phyloP scores from a whole-genome alignment of 2,797 vertebrate genomes.

The Iguana delicatissima region DNA sequence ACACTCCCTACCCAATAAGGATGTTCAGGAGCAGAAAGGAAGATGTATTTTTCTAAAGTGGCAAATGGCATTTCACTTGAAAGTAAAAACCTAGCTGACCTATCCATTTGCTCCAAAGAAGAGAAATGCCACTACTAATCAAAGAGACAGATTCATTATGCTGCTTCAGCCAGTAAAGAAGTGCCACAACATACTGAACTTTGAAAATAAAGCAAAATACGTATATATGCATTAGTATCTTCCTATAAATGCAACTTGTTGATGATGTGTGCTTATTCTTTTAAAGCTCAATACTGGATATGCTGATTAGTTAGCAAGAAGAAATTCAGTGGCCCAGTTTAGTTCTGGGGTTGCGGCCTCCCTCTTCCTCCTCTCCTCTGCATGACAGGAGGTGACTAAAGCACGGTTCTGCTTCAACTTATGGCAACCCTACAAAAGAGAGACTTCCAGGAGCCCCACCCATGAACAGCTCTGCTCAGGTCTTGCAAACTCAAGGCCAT shows the following conservation, averaged over 20 bases:
- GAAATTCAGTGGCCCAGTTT: neutral
- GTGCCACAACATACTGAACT: constrained; percentile 3
- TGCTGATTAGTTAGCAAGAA: neutral
- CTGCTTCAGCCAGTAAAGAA: neutral
- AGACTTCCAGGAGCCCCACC: too few species aligned
- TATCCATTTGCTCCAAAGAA: constrained; percentile 4
- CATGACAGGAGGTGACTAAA: neutral
- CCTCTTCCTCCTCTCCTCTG: neutral
- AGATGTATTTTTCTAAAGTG: neutral
- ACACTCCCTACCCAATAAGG: neutral
- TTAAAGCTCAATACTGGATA: constrained; percentile 2
- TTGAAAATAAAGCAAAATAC: constrained; percentile 1
- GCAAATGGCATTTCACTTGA: constrained; percentile 20
- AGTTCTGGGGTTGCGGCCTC: neutral
- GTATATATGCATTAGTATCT: neutral
- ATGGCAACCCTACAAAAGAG: too few species aligned
- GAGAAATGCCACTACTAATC: constrained; percentile 39
- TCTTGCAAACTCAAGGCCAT: too few species aligned
- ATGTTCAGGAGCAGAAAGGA: constrained; percentile 3
- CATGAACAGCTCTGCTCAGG: too few species aligned
- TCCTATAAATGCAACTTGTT: neutral
- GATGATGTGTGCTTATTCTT: neutral
- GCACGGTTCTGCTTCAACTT: neutral
- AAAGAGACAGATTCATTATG: constrained; percentile 17
- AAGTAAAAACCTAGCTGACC: constrained; percentile 11